Evolutionary conservation across 2,113 vertebrate species (phyloP), one percentile per base, ranked within the genome.

Genomic region (Sinocyclocheilus anshuiensis): DNA sequence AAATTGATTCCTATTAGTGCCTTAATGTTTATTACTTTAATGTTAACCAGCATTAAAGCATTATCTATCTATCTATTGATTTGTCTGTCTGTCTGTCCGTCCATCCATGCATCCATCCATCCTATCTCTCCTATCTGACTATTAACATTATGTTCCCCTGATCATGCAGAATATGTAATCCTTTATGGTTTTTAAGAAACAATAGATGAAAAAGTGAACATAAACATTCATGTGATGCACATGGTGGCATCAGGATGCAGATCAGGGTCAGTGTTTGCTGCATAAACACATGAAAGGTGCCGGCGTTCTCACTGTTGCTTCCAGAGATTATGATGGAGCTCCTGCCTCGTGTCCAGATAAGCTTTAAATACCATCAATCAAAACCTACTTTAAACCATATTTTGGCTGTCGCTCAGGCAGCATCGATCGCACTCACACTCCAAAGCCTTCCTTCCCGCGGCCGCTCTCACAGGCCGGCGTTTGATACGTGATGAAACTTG

Each of bases 401-500:
- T 53, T 87, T 84, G 63, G 76, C 69, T 74, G 71, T 87, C 77
- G 39, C 77, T 81, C 77, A 63, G 36, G 45, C 24, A 45, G 13
- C 77, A 81, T 87, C 59, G 83, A 87, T 85, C 77, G 33, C 69
- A 10, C 78, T 42, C 26, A 55, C 80, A 53, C 61, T 83, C 26
- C 18, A 75, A 76, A 76, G 77, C 83, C 75, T n/a, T 59, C 36
- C 72, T 50, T 86, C 72, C 72, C 12, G 42, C 29, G 63, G 29
- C 48, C 42, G 13, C 29, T 77, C 39, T 59, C 33, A 26, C 45
- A 59, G 57, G n/a, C 11, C 88, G 91, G 93, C 91, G 93, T 93
- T 94, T 92, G 92, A 91, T 82, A 20, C 4, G 65, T 74, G 65
- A 72, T 22, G 39, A 84, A 90, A 92, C 90, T 12, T 91, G 91